Base-by-base conservation (phyloP, 2,113 vertebrate species). In the Arenaria interpres region DNA sequence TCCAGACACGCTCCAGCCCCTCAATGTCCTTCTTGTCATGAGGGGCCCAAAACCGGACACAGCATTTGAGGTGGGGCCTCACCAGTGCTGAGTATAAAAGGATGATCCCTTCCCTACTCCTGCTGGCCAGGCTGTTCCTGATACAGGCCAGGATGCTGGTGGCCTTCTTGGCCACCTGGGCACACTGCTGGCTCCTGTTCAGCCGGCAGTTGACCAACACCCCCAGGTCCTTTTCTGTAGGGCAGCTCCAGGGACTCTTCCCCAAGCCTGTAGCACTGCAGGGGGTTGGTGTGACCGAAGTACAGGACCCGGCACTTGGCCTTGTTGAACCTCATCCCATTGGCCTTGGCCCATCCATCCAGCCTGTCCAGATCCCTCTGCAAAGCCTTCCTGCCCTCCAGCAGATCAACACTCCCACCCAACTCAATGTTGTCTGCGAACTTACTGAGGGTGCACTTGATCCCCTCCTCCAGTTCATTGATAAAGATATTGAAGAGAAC, bases 201-300 rank as follows among this genome's bases (percentile, higher is more conserved):
- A 85, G 46, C 4, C 0, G 0, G 1, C 25, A 11, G 41, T 53
- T 0, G 0, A 32, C 37, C 30, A 60, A 3, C 27, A 64, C 4
- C 4, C 30, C 33, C 6, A 46, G 35, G 14, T 67, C 16, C 14
- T 79, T 90, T 64, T 60, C 50, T 1, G 3, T 2, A 0, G 0
- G 9, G 9, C n/a, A 24, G 43, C 33, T 78, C 54, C 12, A 15
- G 9, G 4, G 15, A 12, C 1, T 10, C 27, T 28, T 59, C 14
- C 53, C 50, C 37, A 46, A 4, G 24, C 9, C 35, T 60, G 39
- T 62, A 46, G 35, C 0, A 1, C 2, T 39, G 35, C 16, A 5
- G 33, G 46, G 46, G 12, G 4, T 46, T 67, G 51, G 45, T 85
- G 28, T 80, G 64, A 37, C 24, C 8, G 16, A n/a, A 5, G 37